Conservation (phyloP, 2,113 vertebrate genomes). For the cat (Felis catus) region DNA sequence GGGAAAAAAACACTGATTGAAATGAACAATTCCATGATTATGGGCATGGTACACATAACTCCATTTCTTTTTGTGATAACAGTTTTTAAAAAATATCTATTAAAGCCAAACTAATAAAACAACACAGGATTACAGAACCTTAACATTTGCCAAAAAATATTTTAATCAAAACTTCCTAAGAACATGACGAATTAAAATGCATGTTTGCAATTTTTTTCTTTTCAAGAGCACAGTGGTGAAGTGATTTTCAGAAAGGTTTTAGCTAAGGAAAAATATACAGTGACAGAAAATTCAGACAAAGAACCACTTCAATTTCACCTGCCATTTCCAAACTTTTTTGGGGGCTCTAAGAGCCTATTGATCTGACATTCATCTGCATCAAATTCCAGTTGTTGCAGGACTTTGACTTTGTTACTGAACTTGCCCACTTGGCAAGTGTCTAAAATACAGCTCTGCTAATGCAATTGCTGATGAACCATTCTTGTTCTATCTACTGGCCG, state of each 20-base stretch:
- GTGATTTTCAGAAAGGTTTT: conserved; percentile 56
- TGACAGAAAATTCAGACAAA: conserved; percentile 64
- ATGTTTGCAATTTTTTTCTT: conserved; percentile 9
- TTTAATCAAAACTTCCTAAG: conserved; percentile 53
- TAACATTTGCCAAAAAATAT: conserved; percentile 12
- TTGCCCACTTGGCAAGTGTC: conserved; percentile 39
- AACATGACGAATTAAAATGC: conserved; percentile 41
- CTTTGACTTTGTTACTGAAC: conserved; percentile 79
- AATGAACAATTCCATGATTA: conserved; percentile 53
- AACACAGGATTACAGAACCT: neutral
- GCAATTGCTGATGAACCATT: conserved; percentile 74
- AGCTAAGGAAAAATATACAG: conserved; percentile 13
- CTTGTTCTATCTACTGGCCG: conserved; percentile 64
- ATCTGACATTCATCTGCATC: conserved; percentile 79
- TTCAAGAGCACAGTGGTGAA: conserved; percentile 7
- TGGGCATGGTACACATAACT: neutral
- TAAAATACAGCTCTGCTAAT: conserved; percentile 56
- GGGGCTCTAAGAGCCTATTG: conserved; percentile 80
- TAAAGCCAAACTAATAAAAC: conserved; percentile 48
- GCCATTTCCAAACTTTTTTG: conserved; percentile 46
- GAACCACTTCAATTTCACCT: conserved; percentile 59
- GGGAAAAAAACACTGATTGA: neutral
- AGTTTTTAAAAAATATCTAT: conserved; percentile 42
- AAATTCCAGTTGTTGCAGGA: conserved; percentile 73
- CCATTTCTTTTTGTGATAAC: conserved; percentile 50